Percentiles rank a stretch among this genome's conserved stretches.
phyloP scores from a whole-genome alignment of 2,113 vertebrate genomes.

The Trogon melanurus region DNA sequence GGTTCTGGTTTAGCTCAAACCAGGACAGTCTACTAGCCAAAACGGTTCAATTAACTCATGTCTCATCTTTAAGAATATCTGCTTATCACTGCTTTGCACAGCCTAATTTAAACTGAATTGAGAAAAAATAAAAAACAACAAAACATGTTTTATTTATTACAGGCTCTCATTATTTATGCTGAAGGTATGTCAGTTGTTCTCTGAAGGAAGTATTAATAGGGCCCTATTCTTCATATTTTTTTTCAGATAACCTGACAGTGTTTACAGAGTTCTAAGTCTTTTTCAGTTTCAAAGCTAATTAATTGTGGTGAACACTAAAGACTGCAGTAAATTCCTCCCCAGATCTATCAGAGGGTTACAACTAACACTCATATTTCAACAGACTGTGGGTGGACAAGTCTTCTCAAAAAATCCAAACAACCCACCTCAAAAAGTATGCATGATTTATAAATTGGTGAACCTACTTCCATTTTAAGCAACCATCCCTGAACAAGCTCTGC shows the following conservation, averaged over 20 bases:
- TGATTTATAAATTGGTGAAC: not conserved
- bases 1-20: no score
- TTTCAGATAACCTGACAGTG: not conserved
- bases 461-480: not conserved
- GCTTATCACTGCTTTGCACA: not conserved
- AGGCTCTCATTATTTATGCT: slow-evolving; percentile 26
- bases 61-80: not conserved
- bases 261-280: slow-evolving; percentile 19
- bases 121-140: not conserved
- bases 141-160: not conserved
- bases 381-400: not conserved
- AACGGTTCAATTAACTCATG: not conserved
- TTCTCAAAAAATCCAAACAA: not conserved
- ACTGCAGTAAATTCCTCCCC: not conserved
- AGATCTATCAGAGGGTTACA: not conserved
- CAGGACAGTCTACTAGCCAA: not conserved
- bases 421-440: not conserved
- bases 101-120: not conserved
- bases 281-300: slow-evolving; percentile 43
- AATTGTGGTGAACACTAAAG: not conserved
- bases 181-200: slow-evolving; percentile 25
- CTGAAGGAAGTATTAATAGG: slow-evolving; percentile 38
- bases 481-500: not conserved
- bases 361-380: not conserved
- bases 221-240: slow-evolving; percentile 29